Conservation (phyloP, 2,113 vertebrate species). For the Sterrhoptilus dennistouni region DNA sequence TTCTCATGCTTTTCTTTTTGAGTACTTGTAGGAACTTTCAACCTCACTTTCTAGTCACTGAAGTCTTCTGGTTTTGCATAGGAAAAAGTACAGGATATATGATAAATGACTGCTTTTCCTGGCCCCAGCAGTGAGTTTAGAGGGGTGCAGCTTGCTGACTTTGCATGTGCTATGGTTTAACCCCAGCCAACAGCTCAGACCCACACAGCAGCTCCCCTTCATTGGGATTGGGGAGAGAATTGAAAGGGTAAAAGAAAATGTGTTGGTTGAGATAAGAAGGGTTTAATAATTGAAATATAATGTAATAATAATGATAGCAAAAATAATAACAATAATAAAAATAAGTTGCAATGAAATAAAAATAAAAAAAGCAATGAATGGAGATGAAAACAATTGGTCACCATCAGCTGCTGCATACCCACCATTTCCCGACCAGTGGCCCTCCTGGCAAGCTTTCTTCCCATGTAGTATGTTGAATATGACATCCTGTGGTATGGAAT, state of each 20-base stretch:
- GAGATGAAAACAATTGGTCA: not conserved
- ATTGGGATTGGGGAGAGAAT: fast-evolving
- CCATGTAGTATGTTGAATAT: not conserved
- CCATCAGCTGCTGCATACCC: fast-evolving
- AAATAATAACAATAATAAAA: not conserved
- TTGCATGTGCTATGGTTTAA: not conserved
- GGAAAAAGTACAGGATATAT: not conserved
- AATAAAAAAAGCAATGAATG: not conserved
- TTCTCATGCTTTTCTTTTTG: not conserved
- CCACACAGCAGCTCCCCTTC: not conserved
- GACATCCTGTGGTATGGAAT: not conserved
- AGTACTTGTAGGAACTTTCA: not conserved
- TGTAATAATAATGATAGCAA: not conserved
- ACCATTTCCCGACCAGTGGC: not conserved
- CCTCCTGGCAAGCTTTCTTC: not conserved
- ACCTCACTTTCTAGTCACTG: not conserved
- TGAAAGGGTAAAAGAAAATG: not conserved
- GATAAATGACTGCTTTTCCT: not conserved
- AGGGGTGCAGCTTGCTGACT: not conserved
- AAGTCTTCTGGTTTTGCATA: not conserved
- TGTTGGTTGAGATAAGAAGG: not conserved
- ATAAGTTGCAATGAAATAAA: not conserved
- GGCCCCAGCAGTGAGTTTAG: not conserved
- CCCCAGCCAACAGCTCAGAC: not conserved
- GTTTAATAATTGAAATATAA: not conserved